Percentiles rank a stretch among this genome's conserved stretches.
phyloP scores from a whole-genome alignment of 1,140 invertebrate genomes.

The Acromyrmex echinatior region DNA sequence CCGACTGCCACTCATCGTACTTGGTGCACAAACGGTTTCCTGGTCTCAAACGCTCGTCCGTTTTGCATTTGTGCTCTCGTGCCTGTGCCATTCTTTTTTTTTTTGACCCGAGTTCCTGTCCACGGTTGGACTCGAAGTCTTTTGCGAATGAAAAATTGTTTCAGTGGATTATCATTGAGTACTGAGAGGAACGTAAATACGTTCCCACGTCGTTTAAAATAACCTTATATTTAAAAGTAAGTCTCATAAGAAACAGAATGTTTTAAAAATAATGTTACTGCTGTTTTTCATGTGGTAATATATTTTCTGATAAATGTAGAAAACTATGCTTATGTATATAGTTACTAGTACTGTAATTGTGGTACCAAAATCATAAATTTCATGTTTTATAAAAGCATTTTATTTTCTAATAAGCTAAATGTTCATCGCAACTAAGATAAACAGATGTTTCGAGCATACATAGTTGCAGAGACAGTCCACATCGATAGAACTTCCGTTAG shows the following conservation, averaged over 20 bases:
- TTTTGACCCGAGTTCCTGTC: slow-evolving; percentile 64
- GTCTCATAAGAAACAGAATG: not conserved
- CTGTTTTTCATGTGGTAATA: not conserved
- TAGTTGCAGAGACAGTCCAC: slow-evolving; percentile 6
- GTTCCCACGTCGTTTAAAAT: not conserved
- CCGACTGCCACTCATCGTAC: slow-evolving; percentile 78
- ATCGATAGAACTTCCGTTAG: not conserved
- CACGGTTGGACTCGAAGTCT: slow-evolving; percentile 35
- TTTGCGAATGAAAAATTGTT: slow-evolving; percentile 57
- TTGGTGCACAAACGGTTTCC: slow-evolving; percentile 74
- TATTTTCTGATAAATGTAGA: too few relatives aligned
- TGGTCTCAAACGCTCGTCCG: slow-evolving; percentile 75
- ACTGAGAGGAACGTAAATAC: not conserved
- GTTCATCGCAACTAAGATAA: not conserved
- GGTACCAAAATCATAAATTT: not conserved
- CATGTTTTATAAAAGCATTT: not conserved
- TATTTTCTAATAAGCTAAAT: not conserved
- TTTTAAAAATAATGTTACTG: not conserved
- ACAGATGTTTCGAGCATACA: not conserved
- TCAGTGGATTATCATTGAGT: slow-evolving; percentile 43
- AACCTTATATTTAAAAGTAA: not conserved
- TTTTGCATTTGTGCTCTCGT: slow-evolving; percentile 77
- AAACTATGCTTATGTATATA: too few relatives aligned
- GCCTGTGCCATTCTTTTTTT: slow-evolving; percentile 52
- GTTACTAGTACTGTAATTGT: not conserved